Evolutionary conservation across 2,888 invertebrate species (phyloP).

Genomic region (Suillia variegata): DNA sequence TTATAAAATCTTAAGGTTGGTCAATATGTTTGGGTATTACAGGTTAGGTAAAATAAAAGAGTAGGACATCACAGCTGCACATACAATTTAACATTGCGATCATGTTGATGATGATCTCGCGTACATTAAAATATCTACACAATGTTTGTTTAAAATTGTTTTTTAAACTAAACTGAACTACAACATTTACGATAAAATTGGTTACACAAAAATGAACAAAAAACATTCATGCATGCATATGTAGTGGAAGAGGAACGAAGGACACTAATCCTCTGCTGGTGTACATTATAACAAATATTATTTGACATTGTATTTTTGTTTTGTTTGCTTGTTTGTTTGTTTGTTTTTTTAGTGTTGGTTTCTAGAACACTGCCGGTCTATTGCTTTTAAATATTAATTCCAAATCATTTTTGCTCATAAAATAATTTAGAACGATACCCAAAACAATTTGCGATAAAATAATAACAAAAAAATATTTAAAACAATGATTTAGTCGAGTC

Average conservation of each 20-base stretch:
- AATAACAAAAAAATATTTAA: constrained; percentile 45
- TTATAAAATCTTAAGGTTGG: no score
- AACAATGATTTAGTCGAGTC: constrained; percentile 37
- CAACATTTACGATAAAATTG: not conserved
- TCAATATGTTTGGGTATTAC: no score
- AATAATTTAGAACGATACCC: constrained; percentile 38
- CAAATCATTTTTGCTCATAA: constrained; percentile 43
- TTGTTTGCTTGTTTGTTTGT: no score
- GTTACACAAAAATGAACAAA: not conserved
- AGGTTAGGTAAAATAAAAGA: no score
- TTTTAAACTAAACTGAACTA: no score
- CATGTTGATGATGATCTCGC: no score
- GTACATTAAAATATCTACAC: no score
- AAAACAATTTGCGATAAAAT: constrained; percentile 41
- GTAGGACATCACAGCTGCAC: constrained; percentile 37
- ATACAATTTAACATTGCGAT: constrained; percentile 11
- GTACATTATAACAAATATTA: not conserved
- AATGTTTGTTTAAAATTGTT: no score
- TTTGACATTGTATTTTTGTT: not conserved
- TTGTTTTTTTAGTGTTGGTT: no score
- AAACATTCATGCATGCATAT: not conserved
- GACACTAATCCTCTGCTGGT: no score
- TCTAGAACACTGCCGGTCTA: constrained; percentile 42
- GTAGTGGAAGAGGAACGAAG: not conserved
- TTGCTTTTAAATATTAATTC: constrained; percentile 44